Evolutionary conservation across 2,113 vertebrate species (phyloP).

Genomic region (Hemichromis elongatus): DNA sequence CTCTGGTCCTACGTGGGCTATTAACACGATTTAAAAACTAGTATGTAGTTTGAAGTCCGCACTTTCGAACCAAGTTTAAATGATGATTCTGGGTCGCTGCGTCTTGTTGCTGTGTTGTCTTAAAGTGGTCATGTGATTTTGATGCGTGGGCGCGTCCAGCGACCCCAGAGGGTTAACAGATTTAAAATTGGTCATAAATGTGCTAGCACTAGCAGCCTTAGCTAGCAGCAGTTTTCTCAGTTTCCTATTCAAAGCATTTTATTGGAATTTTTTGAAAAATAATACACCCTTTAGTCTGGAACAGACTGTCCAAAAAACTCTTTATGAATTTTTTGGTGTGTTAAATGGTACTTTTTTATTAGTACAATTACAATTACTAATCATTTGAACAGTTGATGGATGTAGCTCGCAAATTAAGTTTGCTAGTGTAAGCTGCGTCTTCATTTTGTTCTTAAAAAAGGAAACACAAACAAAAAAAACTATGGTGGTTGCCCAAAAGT

Average conservation of each 20-base stretch:
- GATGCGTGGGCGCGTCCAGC: no score
- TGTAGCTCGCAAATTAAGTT: neutral
- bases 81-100: no score
- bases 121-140: no score
- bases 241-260: neutral
- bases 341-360: neutral
- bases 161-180: no score
- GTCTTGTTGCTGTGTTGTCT: no score
- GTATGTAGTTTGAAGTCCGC: no score
- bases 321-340: neutral
- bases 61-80: no score
- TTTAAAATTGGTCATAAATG: neutral
- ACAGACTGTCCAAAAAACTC: neutral
- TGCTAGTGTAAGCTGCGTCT: neutral
- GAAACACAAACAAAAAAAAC: neutral
- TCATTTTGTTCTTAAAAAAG: neutral
- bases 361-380: no score
- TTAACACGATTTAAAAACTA: no score
- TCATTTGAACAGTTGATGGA: neutral
- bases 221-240: neutral
- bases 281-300: neutral
- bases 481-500: neutral
- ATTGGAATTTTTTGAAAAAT: neutral
- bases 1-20: no score
- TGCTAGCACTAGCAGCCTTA: neutral